Evolutionary conservation across 1,140 invertebrate species (phyloP).

Genomic region (Steinernema feltiae): DNA sequence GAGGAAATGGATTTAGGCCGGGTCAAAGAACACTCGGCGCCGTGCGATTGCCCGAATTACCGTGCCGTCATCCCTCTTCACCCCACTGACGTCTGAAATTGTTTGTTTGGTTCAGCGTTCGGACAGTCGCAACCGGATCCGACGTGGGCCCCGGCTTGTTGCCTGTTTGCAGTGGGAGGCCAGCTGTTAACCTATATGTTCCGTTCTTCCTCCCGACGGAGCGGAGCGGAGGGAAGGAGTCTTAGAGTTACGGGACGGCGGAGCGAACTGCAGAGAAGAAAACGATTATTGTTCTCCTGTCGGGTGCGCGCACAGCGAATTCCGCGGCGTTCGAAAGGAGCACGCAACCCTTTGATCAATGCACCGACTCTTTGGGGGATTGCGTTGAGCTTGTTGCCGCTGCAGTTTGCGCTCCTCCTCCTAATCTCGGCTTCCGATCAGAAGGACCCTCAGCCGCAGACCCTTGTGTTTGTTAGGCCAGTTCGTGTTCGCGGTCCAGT

Average conservation of each 20-base stretch:
- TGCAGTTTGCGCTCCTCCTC: neutral
- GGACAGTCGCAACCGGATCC: conserved; percentile 1
- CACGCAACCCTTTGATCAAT: neutral
- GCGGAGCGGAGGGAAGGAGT: neutral
- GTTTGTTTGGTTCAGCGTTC: neutral
- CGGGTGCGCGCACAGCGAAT: neutral
- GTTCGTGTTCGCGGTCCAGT: neutral
- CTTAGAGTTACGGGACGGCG: neutral
- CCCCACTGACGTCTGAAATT: neutral
- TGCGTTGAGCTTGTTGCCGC: neutral
- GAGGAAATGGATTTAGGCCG: conserved; percentile 11
- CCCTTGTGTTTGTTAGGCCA: neutral
- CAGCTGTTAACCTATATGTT: conserved; percentile 13
- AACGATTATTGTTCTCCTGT: neutral
- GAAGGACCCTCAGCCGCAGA: neutral
- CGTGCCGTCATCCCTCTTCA: neutral
- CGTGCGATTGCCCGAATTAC: neutral
- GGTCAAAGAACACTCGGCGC: conserved; percentile 3
- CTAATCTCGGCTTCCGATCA: neutral
- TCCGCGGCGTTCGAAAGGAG: neutral
- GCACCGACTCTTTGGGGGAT: neutral
- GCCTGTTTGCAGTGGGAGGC: neutral
- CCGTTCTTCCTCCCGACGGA: neutral
- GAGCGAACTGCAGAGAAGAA: neutral
- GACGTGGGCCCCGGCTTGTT: neutral